Conservation (phyloP, 23 tunicate genomes). For the Botrylloides violaceus region DNA sequence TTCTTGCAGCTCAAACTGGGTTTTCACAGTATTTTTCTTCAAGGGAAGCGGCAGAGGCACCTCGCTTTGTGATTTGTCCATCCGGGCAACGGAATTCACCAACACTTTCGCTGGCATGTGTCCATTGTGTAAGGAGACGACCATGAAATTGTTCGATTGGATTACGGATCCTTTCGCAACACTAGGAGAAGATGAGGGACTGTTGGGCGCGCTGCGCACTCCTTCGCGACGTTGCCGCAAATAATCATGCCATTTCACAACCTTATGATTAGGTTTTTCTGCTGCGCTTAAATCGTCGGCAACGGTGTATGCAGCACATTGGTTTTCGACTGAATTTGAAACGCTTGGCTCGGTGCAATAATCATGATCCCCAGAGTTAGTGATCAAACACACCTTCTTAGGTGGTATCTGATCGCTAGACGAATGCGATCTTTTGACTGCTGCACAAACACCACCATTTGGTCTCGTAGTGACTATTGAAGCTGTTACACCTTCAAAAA, state of each 20-base stretch:
- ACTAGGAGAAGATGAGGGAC: slow-evolving; percentile 72
- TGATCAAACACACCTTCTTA: slow-evolving; percentile 20
- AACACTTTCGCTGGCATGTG: neutral
- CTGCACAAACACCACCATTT: no score
- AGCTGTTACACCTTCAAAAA: no score
- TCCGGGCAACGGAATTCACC: neutral
- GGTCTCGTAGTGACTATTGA: no score
- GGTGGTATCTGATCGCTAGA: neutral
- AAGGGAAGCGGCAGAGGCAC: slow-evolving; percentile 7
- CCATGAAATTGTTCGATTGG: slow-evolving; percentile 28
- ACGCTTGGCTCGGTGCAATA: slow-evolving; percentile 21
- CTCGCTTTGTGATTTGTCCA: neutral
- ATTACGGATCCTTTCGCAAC: slow-evolving; percentile 35
- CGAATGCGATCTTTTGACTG: neutral
- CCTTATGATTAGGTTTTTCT: slow-evolving; percentile 29
- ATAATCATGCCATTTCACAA: slow-evolving; percentile 71
- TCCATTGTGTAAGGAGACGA: slow-evolving; percentile 7
- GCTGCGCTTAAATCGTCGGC: neutral
- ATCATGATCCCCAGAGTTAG: slow-evolving; percentile 61
- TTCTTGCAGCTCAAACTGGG: slow-evolving; percentile 18
- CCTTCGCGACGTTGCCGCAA: slow-evolving; percentile 62
- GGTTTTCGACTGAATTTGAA: neutral
- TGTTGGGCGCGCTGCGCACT: slow-evolving; percentile 79
- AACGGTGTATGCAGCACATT: neutral
- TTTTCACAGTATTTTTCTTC: slow-evolving; percentile 1